phyloP scores from a whole-genome alignment of 2,113 vertebrate genomes.

The Trematocara macrostoma region DNA sequence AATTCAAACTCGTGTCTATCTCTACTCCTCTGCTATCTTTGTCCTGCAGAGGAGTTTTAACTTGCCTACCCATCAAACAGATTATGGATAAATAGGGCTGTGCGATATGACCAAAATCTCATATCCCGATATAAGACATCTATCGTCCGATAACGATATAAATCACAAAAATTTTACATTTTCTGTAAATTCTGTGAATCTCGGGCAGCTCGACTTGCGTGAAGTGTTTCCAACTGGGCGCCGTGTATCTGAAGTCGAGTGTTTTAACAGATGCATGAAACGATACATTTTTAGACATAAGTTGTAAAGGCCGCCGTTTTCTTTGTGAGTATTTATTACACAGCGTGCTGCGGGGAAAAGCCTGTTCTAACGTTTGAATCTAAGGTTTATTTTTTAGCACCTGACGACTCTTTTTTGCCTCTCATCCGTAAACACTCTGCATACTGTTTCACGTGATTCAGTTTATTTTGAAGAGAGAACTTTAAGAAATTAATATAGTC shows the following conservation, averaged over 20 bases:
- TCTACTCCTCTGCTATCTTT: neutral
- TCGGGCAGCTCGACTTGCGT: neutral
- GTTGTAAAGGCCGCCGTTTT: too few species aligned
- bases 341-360: neutral
- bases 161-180: fast-evolving
- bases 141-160: neutral
- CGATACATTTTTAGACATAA: too few species aligned
- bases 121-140: neutral
- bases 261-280: neutral
- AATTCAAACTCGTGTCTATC: neutral
- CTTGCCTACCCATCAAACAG: neutral
- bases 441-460: neutral
- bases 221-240: neutral
- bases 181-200: neutral
- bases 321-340: neutral
- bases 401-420: neutral
- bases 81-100: neutral
- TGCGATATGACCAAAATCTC: neutral
- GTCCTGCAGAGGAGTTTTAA: neutral
- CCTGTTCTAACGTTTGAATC: fast-evolving
- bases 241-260: neutral
- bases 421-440: fast-evolving
- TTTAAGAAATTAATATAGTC: fast-evolving
- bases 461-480: neutral
- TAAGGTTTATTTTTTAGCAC: neutral